A percentile compares a stretch with the other conserved stretches of the same genome.
These are phyloP conservation scores for Drosophila arizonae DNA, from an alignment of 1,140 invertebrate species.

Conservation along the genomic window DNA sequence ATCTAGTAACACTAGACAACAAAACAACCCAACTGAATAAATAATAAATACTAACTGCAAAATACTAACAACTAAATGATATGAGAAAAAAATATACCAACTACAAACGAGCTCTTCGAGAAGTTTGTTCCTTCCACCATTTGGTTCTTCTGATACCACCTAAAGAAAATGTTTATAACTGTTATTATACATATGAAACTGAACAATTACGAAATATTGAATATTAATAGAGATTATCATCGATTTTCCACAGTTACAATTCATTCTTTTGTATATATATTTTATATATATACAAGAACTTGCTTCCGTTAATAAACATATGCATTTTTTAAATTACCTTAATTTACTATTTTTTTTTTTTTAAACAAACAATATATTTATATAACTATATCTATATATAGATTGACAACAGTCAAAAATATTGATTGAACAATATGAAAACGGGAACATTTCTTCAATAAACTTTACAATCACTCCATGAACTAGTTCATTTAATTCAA, in stretches of 20 bases:
- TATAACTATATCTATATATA: neutral
- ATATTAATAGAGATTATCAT: constrained; percentile 51
- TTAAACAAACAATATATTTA: neutral
- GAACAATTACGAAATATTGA: constrained; percentile 21
- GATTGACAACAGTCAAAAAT: too few species aligned
- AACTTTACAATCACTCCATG: constrained; percentile 5
- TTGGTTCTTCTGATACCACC: constrained; percentile 73
- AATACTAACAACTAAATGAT: constrained; percentile 8
- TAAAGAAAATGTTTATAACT: constrained; percentile 15
- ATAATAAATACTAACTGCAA: constrained; percentile 16
- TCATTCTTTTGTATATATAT: neutral
- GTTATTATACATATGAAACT: constrained; percentile 23
- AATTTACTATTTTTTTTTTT: neutral
- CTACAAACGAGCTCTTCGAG: neutral
- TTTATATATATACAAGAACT: constrained; percentile 6
- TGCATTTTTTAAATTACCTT: constrained; percentile 50
- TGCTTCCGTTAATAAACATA: constrained; percentile 64
- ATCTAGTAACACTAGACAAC: constrained; percentile 9
- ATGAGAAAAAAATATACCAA: constrained; percentile 4
- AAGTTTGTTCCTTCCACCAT: constrained; percentile 70
- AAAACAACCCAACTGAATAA: constrained; percentile 34
- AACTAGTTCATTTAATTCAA: constrained; percentile 5
- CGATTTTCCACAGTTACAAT: constrained; percentile 66
- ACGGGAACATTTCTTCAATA: constrained; percentile 18
- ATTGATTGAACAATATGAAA: constrained; percentile 3